Conservation (phyloP, 2,888 invertebrate species). For the Drosophila stalkeri region DNA sequence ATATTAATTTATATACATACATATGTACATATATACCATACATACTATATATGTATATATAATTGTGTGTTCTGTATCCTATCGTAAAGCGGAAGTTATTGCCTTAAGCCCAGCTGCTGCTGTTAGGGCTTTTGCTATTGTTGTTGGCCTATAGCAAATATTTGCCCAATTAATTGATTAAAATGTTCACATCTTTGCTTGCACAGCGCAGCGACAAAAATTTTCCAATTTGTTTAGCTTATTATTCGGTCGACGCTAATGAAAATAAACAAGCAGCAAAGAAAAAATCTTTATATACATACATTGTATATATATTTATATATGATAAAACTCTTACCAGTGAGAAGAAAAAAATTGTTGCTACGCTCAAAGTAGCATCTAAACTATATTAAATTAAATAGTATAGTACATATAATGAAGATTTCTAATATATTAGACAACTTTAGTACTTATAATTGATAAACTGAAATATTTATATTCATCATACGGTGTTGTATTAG, state of each 20-base stretch:
- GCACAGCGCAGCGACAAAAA: constrained; percentile 41
- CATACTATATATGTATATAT: background rate
- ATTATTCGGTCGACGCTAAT: constrained; percentile 66
- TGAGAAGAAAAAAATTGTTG: background rate
- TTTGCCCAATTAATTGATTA: constrained; percentile 73
- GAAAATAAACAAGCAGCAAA: constrained; percentile 42
- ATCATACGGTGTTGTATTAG: too few relatives aligned
- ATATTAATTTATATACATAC: background rate
- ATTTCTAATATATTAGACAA: too few relatives aligned
- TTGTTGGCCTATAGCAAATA: constrained; percentile 48
- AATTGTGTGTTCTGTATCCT: constrained; percentile 8
- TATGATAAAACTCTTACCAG: background rate
- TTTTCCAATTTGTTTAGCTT: constrained; percentile 70
- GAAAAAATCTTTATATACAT: constrained; percentile 4
- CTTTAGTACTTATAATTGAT: too few relatives aligned
- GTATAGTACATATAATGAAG: too few relatives aligned
- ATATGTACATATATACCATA: background rate
- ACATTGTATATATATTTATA: background rate
- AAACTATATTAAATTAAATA: too few relatives aligned
- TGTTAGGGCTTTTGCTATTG: background rate
- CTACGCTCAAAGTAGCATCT: background rate
- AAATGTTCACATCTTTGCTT: constrained; percentile 35
- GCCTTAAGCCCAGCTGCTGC: background rate
- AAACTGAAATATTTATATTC: too few relatives aligned
- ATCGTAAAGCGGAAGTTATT: constrained; percentile 28